Percentiles rank a stretch among this genome's conserved stretches.
phyloP scores from a whole-genome alignment of 2,113 vertebrate genomes.

The Pleuronectes platessa region DNA sequence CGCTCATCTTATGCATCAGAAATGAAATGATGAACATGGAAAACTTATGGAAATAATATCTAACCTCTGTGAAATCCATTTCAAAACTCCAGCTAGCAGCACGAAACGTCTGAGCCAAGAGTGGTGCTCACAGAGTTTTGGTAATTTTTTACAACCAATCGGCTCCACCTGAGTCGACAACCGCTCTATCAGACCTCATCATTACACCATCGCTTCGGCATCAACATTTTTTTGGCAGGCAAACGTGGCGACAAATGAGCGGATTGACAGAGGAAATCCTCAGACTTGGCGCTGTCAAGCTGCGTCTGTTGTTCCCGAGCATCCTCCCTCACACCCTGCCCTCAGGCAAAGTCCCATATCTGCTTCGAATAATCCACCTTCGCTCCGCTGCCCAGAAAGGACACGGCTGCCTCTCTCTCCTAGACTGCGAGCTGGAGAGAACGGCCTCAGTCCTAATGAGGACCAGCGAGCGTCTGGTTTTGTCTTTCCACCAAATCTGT shows the following conservation, averaged over 20 bases:
- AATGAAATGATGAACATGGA: constrained; percentile 19
- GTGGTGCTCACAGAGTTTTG: background rate
- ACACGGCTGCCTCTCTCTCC: constrained; percentile 27
- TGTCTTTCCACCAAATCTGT: constrained; percentile 30
- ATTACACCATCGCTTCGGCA: background rate
- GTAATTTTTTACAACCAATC: constrained; percentile 9
- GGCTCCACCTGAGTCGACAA: constrained; percentile 4
- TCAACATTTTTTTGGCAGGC: constrained; percentile 2
- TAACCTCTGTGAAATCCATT: constrained; percentile 14
- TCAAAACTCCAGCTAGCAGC: background rate
- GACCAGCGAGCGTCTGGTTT: constrained; percentile 41
- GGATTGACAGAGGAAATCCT: constrained; percentile 21
- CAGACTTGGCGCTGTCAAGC: constrained; percentile 2
- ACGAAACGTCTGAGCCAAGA: background rate
- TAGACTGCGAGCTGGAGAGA: constrained; percentile 27
- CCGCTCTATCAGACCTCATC: background rate
- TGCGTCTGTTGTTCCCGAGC: constrained; percentile 25
- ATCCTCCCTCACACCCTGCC: constrained; percentile 47
- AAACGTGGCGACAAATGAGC: background rate
- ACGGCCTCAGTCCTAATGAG: constrained; percentile 52
- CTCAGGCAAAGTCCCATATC: constrained; percentile 26
- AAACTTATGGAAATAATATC: constrained; percentile 19
- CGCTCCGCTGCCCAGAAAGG: constrained; percentile 38
- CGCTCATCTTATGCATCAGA: background rate
- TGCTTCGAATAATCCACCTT: constrained; percentile 54